Evolutionary conservation across 1,140 invertebrate species (phyloP).

Genomic region (Heliconius hermathena): DNA sequence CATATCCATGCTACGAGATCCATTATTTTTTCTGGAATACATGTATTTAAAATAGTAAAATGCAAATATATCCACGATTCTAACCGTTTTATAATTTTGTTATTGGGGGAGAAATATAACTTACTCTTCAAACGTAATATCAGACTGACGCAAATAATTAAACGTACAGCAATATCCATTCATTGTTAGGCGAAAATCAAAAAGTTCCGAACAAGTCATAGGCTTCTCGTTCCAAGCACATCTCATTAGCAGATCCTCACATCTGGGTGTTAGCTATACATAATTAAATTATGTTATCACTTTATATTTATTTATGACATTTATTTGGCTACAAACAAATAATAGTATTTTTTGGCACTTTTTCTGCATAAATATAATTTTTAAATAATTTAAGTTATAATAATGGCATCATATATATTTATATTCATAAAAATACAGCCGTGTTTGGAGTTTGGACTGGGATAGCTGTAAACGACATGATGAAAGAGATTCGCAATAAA

Average conservation of each 20-base stretch:
- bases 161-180: constrained; percentile 84
- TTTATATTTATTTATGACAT: background rate
- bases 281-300: background rate
- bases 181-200: constrained; percentile 81
- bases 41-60: background rate
- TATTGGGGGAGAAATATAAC: constrained; percentile 4
- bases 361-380: background rate
- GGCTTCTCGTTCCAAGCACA: constrained; percentile 83
- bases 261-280: constrained; percentile 78
- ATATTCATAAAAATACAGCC: too few species aligned
- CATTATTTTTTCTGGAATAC: constrained; percentile 27
- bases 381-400: too few species aligned
- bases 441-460: too few species aligned
- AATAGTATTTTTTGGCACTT: background rate
- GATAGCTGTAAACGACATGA: too few species aligned
- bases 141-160: constrained; percentile 79
- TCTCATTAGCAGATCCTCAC: constrained; percentile 75
- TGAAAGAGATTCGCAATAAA: background rate
- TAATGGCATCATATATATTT: too few species aligned
- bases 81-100: background rate
- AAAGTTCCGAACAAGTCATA: constrained; percentile 77
- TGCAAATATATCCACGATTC: background rate
- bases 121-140: constrained; percentile 65
- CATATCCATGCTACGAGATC: constrained; percentile 58
- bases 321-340: background rate